Base-by-base conservation (phyloP, 2,113 vertebrate genomes). In the Bubalus kerabau region DNA sequence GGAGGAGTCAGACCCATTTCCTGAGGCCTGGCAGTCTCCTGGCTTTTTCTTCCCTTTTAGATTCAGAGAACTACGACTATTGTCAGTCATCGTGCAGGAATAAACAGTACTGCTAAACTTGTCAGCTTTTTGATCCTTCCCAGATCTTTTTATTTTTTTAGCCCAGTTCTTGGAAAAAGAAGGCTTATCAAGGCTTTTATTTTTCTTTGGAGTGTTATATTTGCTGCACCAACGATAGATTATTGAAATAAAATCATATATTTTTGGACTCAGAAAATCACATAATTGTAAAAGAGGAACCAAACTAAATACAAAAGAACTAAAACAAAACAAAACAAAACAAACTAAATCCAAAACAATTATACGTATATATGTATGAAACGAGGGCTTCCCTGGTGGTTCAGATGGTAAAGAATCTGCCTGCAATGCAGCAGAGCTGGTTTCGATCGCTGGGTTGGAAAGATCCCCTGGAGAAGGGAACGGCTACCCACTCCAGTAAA, bases 201-300 rank as follows among this genome's bases (percentile, higher is more conserved):
- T 90, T 97, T 95, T 54, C 60, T 94, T 78, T 83, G 60, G 48
- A 16, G 14, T 96, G 5, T 46, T 92, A 17, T 90, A 52, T 88
- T 91, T 97, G 17, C 46, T 52, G 24, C 62, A 30, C 89, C 56
- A 92, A 85, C 36, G 23, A 54, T 87, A 97, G 81, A 95, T 54
- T 88, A 60, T n/a, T 32, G 10, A 62, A n/a, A 71, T 23, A 71
- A 71, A 71, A 46, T 80, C 46, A 74, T 60, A 64, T 71, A 91
- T 88, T 94, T 95, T 86, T 88, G 60, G 67, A 82, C 40, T 95
- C 74, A 89, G 87, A 85, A 92, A 86, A 62, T 90, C 82, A 64
- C 24, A 48, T 60, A 28, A 28, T 88, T 88, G 84, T 90, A 71
- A 87, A 97, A 92, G 28, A 74, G 23, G 50, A 95, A 64, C 23